Conservation (phyloP, 2,113 vertebrate genomes). For the Plectropomus leopardus region DNA sequence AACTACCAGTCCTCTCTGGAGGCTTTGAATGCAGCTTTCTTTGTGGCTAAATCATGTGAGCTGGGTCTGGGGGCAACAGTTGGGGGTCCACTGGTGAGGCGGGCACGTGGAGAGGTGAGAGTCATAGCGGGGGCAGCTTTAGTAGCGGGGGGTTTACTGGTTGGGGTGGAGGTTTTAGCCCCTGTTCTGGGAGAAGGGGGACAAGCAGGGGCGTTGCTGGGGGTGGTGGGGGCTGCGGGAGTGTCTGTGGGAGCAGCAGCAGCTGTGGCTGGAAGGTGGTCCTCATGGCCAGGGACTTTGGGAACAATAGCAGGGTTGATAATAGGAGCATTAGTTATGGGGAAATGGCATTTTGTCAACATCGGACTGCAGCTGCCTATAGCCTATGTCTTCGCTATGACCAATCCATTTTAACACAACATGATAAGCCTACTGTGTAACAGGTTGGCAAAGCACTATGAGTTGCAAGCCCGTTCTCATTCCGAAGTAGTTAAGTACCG, state of each 20-base stretch:
- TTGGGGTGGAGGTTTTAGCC: conserved; percentile 34
- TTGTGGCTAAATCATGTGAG: conserved; percentile 76
- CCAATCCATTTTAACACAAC: conserved; percentile 63
- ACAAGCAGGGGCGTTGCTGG: conserved; percentile 74
- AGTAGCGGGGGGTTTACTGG: conserved; percentile 54
- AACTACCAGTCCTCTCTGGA: conserved; percentile 68
- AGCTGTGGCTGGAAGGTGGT: conserved; percentile 65
- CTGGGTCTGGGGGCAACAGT: conserved; percentile 77
- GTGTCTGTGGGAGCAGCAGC: conserved; percentile 74
- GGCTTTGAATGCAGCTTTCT: conserved; percentile 74
- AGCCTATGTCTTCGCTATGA: conserved; percentile 78
- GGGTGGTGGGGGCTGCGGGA: conserved; percentile 72
- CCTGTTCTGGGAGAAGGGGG: conserved; percentile 69
- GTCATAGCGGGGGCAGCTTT: conserved; percentile 70
- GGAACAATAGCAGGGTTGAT: conserved; percentile 71
- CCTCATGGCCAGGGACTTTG: conserved; percentile 68
- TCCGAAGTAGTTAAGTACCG: too few species aligned
- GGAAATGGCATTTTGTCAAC: conserved; percentile 75
- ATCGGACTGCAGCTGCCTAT: conserved; percentile 77
- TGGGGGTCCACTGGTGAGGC: conserved; percentile 69
- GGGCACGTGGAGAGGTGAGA: conserved; percentile 51
- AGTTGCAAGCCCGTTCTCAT: too few species aligned
- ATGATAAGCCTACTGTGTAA: neutral
- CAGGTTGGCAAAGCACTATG: neutral
- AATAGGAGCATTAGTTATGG: conserved; percentile 65